These are phyloP conservation scores for Lamellibrachia satsuma DNA, from an alignment of 2,888 invertebrate species.

Conservation along the genomic window DNA sequence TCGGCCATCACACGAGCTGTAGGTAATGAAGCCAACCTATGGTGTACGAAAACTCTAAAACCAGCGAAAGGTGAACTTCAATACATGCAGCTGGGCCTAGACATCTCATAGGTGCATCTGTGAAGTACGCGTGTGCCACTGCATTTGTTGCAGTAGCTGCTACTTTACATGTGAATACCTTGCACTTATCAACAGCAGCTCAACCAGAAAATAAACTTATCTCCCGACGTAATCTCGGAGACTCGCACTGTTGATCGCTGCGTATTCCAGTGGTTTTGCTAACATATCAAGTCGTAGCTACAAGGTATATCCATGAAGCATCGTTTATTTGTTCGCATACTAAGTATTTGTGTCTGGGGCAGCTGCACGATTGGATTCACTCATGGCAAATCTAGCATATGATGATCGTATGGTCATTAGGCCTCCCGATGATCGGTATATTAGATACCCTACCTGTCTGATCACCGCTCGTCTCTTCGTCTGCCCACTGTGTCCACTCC, in stretches of 20 bases:
- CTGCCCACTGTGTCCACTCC: conserved; percentile 48
- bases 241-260: background rate
- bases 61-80: background rate
- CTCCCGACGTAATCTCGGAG: background rate
- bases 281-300: too few species aligned
- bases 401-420: background rate
- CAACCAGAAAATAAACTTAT: background rate
- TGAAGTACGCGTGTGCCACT: background rate
- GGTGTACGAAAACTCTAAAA: background rate
- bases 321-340: too few species aligned
- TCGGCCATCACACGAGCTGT: too few species aligned
- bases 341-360: background rate
- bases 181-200: background rate
- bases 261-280: too few species aligned
- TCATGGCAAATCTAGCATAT: background rate
- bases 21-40: too few species aligned
- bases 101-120: background rate
- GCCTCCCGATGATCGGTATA: background rate
- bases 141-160: background rate
- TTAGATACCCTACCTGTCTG: conserved; percentile 14
- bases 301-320: too few species aligned
- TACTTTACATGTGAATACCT: background rate
- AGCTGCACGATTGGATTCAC: background rate
- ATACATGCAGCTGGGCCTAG: background rate
- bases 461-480: conserved; percentile 29